Percentiles rank a stretch among this genome's conserved stretches.
These are phyloP conservation scores for Rhabditoides inermis DNA, from an alignment of 2,888 invertebrate species.

Conservation along the genomic window DNA sequence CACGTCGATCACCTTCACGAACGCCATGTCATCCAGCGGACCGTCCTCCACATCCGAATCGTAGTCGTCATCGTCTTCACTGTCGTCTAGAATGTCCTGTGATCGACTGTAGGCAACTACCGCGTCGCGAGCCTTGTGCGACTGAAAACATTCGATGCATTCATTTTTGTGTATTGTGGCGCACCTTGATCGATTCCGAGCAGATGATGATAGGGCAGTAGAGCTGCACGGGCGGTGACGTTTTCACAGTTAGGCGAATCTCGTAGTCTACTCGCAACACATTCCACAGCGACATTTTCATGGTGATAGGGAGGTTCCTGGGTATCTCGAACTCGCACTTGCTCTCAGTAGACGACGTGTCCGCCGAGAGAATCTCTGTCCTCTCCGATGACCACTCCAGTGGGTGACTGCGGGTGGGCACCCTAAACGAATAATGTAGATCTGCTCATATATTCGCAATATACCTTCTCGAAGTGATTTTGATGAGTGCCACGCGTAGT, in stretches of 20 bases:
- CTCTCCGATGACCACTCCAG: no score
- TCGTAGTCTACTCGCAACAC: conserved; percentile 22
- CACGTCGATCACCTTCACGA: conserved; percentile 7
- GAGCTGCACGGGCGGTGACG: no score
- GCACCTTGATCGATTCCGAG: conserved; percentile 22
- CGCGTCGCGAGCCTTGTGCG: no score
- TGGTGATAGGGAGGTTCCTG: conserved; percentile 12
- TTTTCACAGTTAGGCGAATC: conserved; percentile 19
- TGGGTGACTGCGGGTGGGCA: no score
- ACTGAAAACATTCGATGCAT: not conserved
- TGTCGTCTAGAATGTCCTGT: conserved; percentile 31
- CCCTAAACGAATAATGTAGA: no score
- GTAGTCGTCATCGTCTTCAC: conserved; percentile 34
- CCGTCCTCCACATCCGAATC: conserved; percentile 28
- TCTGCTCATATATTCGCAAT: no score
- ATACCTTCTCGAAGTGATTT: no score
- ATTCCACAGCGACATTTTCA: conserved; percentile 34
- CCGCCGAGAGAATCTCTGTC: no score
- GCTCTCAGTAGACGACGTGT: no score
- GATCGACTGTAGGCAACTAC: conserved; percentile 12
- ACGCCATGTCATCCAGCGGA: conserved; percentile 7
- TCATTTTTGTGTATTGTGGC: no score
- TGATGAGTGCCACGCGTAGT: no score
- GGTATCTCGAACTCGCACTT: conserved; percentile 17
- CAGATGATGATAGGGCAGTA: conserved; percentile 29